Evolutionary conservation across 2,888 invertebrate species (phyloP), one percentile per base, ranked within the genome.

Genomic region (Plutella xylostella): DNA sequence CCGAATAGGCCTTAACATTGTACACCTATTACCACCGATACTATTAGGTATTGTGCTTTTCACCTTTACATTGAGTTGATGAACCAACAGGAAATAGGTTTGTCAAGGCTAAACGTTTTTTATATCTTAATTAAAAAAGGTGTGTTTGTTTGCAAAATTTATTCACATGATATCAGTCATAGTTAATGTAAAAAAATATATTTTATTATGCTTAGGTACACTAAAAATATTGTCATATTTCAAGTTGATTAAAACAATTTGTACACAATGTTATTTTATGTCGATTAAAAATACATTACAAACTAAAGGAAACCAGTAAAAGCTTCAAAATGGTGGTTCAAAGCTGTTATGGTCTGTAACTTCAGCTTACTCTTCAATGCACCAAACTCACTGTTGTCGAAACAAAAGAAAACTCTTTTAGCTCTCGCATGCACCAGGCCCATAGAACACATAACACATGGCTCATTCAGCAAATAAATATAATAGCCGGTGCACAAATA

Each of bases 371-470:
- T 89, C 1, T 88, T 88, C 1, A 97, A 69, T 0, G 90, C 93
- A 1, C 97, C 97, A 46, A 85, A 80, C 0, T 55, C 46, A 0
- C 71, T 66, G 47, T 85, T 85, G 0, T 77, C 61, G 0, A 77
- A 61, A 4, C 88, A 85, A 63, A 91, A 97, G 68, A 97, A 97
- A 2, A 97, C 89, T 47, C 93, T 85, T 43, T 88, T 88, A 0
- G 89, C 90, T 50, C 98, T 84, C n/a, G 96, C 94, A 70, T 98
- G 98, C 0, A 97, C 86, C 45, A 98, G 77, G 0, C 93, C 97
- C 98, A 98, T 98, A 0, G 95, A 86, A 75, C 98, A 98, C 92
- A 98, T 94, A 1, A 93, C 66, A 73, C 98, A 98, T 0, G 98
- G 97, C 67, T 98, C 98, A 48, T 86, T 86, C 0, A 91, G 87